Percentiles rank a stretch among this genome's conserved stretches.
phyloP scores from a whole-genome alignment of 2,797 vertebrate species.

The Capromys pilorides region DNA sequence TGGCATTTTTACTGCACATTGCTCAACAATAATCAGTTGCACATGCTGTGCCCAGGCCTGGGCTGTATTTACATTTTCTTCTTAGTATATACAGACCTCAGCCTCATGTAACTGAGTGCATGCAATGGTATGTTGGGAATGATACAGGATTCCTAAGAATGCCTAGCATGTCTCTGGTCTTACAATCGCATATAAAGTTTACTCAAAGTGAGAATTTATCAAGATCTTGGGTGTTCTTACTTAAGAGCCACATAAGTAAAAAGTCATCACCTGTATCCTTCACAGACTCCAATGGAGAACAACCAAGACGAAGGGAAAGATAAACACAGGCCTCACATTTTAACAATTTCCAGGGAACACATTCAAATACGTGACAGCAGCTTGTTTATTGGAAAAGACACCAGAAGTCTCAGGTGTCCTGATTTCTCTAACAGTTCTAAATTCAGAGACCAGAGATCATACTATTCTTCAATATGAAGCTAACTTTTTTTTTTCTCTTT shows the following conservation, averaged over 20 bases:
- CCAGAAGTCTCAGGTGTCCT: not conserved
- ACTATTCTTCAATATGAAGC: not conserved
- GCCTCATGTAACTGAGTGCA: conserved; percentile 73
- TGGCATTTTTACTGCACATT: conserved; percentile 12
- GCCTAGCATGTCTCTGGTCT: conserved; percentile 34
- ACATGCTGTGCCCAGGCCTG: conserved; percentile 75
- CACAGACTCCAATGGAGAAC: not conserved
- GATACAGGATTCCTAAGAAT: conserved; percentile 66
- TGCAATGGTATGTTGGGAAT: conserved; percentile 61
- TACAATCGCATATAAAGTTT: conserved; percentile 61
- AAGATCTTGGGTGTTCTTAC: conserved; percentile 50
- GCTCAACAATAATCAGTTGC: conserved; percentile 79
- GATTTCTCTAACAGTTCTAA: not conserved
- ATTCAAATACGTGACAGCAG: fast-evolving
- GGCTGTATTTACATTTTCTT: conserved; percentile 80
- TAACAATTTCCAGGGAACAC: not conserved
- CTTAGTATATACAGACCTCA: conserved; percentile 73
- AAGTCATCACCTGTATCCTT: not conserved
- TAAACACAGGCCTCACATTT: not conserved
- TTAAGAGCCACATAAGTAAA: not conserved
- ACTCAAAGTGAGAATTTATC: conserved; percentile 70
- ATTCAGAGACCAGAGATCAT: not conserved
- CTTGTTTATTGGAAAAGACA: not conserved
- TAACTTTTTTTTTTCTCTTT: not conserved
- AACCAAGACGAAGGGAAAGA: not conserved